Evolutionary conservation across 2,888 invertebrate species (phyloP).

Genomic region (Icerya purchasi): DNA sequence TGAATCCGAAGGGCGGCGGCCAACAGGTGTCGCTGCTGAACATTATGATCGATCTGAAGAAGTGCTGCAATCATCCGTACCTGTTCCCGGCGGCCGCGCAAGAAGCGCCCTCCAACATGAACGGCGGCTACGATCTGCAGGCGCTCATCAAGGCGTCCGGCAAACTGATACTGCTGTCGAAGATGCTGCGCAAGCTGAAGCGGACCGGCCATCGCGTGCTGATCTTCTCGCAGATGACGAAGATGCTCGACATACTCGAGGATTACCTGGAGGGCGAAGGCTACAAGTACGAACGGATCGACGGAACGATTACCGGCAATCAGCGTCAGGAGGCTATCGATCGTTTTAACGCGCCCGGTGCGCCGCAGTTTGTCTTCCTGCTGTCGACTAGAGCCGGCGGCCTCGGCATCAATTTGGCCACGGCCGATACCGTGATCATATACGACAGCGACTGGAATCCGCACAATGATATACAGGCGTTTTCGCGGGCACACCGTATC

Average conservation of each 20-base stretch:
- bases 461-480: constrained; percentile 97
- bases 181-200: constrained; percentile 76
- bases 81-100: constrained; percentile 89
- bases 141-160: constrained; percentile 84
- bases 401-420: constrained; percentile 93
- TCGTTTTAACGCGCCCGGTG: constrained; percentile 94
- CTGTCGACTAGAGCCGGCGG: constrained; percentile 93
- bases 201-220: constrained; percentile 86
- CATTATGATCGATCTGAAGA: constrained; percentile 99
- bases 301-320: constrained; percentile 90
- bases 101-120: constrained; percentile 74
- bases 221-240: constrained; percentile 99
- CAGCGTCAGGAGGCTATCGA: constrained; percentile 96
- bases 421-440: constrained; percentile 96
- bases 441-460: constrained; percentile 99
- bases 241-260: constrained; percentile 96
- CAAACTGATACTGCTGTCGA: constrained; percentile 76
- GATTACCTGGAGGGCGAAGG: constrained; percentile 93
- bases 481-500: constrained; percentile 96
- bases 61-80: constrained; percentile 99
- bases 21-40: constrained; percentile 87
- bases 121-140: constrained; percentile 80
- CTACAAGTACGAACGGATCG: constrained; percentile 96
- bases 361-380: constrained; percentile 87
- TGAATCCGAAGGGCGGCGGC: constrained; percentile 86